Evolutionary conservation across 2,113 vertebrate species (phyloP).

Genomic region (Ploceus nigricollis): DNA sequence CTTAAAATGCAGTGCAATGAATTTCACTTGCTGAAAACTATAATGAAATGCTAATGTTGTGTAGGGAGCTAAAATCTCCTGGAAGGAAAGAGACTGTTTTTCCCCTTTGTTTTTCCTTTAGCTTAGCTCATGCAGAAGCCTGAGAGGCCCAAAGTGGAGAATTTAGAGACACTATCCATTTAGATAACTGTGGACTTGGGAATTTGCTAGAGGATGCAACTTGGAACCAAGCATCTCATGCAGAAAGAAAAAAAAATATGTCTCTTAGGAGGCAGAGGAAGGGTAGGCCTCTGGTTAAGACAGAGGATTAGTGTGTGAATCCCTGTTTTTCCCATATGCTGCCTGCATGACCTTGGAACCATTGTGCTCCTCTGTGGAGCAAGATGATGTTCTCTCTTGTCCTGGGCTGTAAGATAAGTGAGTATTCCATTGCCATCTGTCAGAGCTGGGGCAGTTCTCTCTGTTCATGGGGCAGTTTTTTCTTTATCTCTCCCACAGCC

Average conservation of each 20-base stretch:
- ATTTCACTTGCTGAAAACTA: background rate
- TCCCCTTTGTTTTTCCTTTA: background rate
- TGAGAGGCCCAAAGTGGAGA: background rate
- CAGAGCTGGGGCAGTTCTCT: background rate
- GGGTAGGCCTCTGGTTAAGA: background rate
- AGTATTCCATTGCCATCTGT: background rate
- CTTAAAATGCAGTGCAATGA: background rate
- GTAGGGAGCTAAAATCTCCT: background rate
- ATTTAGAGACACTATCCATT: background rate
- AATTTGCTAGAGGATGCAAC: background rate
- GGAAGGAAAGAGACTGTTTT: background rate
- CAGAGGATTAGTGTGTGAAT: background rate
- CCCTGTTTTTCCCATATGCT: background rate
- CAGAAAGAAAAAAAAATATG: background rate
- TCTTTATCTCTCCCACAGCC: too few species aligned
- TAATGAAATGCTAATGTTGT: background rate
- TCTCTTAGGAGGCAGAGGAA: background rate
- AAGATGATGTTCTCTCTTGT: background rate
- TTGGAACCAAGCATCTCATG: background rate
- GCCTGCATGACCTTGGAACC: background rate
- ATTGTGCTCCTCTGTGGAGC: background rate
- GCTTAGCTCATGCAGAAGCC: background rate
- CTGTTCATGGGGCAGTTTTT: background rate
- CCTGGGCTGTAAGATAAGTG: background rate
- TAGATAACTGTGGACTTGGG: background rate